Conservation (phyloP, 2,113 vertebrate species). For the Diadophis punctatus region DNA sequence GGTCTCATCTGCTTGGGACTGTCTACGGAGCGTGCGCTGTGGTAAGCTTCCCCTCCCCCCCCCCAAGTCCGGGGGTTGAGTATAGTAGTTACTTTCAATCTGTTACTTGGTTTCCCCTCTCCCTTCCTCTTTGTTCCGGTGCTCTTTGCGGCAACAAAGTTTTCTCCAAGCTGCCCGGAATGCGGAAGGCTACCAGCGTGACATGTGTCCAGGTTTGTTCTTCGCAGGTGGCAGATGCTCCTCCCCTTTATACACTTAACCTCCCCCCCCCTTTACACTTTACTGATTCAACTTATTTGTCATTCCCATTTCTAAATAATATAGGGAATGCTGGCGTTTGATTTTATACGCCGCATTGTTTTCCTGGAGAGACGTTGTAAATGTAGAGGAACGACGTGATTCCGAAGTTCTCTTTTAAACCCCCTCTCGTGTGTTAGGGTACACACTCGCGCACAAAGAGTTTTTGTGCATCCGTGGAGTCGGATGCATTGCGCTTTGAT, state of each 20-base stretch:
- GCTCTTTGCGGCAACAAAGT: constrained; percentile 44
- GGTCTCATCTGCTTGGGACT: constrained; percentile 51
- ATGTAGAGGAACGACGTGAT: background rate
- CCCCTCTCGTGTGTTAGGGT: background rate
- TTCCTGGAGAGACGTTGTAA: constrained; percentile 3
- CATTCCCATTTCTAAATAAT: background rate
- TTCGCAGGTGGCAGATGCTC: background rate
- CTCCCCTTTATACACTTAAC: background rate
- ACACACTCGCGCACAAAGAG: background rate
- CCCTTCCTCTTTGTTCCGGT: constrained; percentile 11
- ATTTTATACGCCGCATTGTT: background rate
- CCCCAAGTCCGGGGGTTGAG: constrained; percentile 14
- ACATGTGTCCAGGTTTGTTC: constrained; percentile 59
- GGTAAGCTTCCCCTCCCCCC: constrained; percentile 55
- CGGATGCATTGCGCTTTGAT: background rate
- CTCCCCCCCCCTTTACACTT: background rate
- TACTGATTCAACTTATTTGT: background rate
- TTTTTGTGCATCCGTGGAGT: background rate
- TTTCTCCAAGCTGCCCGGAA: constrained; percentile 8
- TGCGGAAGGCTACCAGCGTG: constrained; percentile 24
- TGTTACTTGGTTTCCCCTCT: background rate
- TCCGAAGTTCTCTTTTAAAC: constrained; percentile 23
- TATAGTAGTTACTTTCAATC: constrained; percentile 15
- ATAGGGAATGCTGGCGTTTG: background rate
- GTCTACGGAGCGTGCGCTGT: constrained; percentile 35